Evolutionary conservation across 2,888 invertebrate genomes (phyloP), one percentile per base, ranked within the genome.

Genomic region (Caenorhabditis becei): DNA sequence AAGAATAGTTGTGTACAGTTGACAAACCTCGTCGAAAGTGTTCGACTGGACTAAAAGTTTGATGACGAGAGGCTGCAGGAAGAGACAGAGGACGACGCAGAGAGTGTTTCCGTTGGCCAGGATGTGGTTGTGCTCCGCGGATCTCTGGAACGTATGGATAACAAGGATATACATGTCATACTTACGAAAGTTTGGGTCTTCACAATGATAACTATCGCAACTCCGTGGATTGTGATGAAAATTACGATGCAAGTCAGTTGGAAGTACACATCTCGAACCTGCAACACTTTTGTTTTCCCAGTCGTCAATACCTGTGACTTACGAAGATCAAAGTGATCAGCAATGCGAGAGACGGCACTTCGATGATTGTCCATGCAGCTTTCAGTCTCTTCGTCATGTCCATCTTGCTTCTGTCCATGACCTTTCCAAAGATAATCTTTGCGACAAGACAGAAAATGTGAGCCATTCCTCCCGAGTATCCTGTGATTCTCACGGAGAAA

Each of bases 71-170:
- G 84, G 82, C 7, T 79, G 74, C 11, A 71, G 20, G 59, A 81
- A 78, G 8, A 83, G 59, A 61, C 77, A 77, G 7, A 80, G 32
- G 14, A 82, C 84, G 11, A 84, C 84, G 26, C 80, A 80, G 18
- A 78, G 54, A 1, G 82, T 84, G 44, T 84, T 84, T 8, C 84
- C 84, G 51, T 84, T 84, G 2, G 81, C 84, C 18, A 84, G 66
- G 20, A 84, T 58, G 44, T 82, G 81, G 28, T 75, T 67, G 56
- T 84, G 79, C 44, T 84, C 72, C 1, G 65, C 72, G 11, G 84
- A 77, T 1, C 80, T 61, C 84, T 84, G 72, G 54, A 80, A 74
- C 18, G 1, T 7, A 16, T 7, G 8, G 1, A 1, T 32, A 32
- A 14, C 18, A 75, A 10, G 11, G 24, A 66, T 28, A 2, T 23